A percentile compares a stretch with the other conserved stretches of the same genome.
Conservation (phyloP, 2,113 vertebrate genomes). For the Cairina moschata region DNA sequence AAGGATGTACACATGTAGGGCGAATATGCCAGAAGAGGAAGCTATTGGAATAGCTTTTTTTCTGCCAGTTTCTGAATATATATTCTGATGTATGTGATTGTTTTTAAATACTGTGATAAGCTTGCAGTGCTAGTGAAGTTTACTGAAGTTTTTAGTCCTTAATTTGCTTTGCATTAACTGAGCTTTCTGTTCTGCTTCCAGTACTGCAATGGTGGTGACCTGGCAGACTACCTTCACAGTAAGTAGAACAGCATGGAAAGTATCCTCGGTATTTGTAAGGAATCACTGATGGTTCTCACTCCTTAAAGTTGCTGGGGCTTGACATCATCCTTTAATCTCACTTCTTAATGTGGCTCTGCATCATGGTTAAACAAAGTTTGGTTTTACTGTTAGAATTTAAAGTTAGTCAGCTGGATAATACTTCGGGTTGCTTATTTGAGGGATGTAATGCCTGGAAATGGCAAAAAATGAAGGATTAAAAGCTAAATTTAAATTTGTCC, state of each 20-base stretch:
- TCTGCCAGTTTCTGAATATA: not conserved
- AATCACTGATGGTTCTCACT: not conserved
- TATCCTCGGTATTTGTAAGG: not conserved
- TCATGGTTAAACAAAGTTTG: conserved; percentile 28
- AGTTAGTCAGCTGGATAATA: conserved; percentile 33
- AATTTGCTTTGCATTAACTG: not conserved
- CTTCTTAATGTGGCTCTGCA: not conserved
- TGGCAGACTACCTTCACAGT: conserved; percentile 97
- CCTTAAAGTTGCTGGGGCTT: not conserved
- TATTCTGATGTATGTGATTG: not conserved
- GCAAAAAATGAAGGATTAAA: conserved; percentile 44
- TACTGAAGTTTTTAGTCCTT: not conserved
- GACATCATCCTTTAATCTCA: conserved; percentile 10
- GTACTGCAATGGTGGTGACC: conserved; percentile 98
- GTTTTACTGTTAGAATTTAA: conserved; percentile 13
- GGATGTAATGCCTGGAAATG: conserved; percentile 1
- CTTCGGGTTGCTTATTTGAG: conserved; percentile 21
- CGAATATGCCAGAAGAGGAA: not conserved
- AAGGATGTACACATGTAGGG: not conserved
- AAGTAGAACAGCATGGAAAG: conserved; percentile 71
- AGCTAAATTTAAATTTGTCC: conserved; percentile 20
- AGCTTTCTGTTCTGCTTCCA: conserved; percentile 65
- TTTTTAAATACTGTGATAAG: not conserved
- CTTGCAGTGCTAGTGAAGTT: not conserved
- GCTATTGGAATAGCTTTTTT: not conserved